Conservation (phyloP, 2,888 invertebrate genomes). For the Leptogaster cylindrica region DNA sequence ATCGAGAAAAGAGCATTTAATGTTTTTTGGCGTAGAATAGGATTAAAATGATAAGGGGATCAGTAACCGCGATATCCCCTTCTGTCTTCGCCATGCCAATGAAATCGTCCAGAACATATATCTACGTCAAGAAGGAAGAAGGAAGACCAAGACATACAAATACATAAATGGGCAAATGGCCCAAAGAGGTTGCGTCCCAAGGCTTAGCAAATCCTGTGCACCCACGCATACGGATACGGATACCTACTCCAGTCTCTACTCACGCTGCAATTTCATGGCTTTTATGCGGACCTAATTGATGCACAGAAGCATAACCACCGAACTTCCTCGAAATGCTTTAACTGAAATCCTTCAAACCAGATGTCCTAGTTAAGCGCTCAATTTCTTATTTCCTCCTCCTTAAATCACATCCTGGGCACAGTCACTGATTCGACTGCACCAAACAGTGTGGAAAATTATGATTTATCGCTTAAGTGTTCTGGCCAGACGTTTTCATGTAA, state of each 20-base stretch:
- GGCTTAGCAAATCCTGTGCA: background rate
- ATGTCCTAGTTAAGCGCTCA: conserved; percentile 38
- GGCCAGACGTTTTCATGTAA: conserved; percentile 42
- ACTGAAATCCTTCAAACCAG: conserved; percentile 38
- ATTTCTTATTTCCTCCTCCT: conserved; percentile 37
- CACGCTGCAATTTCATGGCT: conserved; percentile 26
- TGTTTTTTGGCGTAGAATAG: background rate
- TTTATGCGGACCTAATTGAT: conserved; percentile 27
- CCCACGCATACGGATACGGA: background rate
- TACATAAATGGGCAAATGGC: too few relatives aligned
- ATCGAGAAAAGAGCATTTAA: conserved; percentile 4
- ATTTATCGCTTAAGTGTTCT: conserved; percentile 50
- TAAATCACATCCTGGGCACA: conserved; percentile 22
- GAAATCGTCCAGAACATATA: background rate
- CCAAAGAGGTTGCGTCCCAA: too few relatives aligned
- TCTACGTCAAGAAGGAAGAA: background rate
- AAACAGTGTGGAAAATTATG: conserved; percentile 54
- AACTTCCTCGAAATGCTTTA: conserved; percentile 31
- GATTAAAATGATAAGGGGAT: background rate
- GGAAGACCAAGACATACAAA: too few relatives aligned
- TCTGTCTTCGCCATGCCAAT: background rate
- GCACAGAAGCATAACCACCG: conserved; percentile 20
- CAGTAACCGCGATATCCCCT: background rate
- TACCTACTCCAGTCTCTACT: background rate
- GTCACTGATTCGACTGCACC: conserved; percentile 49